Evolutionary conservation across 2,113 vertebrate species (phyloP), one percentile per base, ranked within the genome.

Genomic region (Apeltes quadracus): DNA sequence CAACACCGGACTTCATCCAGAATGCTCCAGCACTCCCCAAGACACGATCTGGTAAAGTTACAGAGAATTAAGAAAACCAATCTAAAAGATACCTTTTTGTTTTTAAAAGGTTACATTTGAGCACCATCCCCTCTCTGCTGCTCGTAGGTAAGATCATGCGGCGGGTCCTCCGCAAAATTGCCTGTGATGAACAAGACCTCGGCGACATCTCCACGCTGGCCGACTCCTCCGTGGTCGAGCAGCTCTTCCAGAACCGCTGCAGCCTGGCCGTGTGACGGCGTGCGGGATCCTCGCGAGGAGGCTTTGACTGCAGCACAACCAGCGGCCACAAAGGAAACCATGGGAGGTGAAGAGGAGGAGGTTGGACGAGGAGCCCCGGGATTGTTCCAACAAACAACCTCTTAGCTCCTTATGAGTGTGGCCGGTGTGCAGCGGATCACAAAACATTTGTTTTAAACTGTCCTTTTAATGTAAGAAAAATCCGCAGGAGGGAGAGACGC

Each of bases 1-100:
- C 98, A 22, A 98, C 97, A 0, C 98, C 97, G 1, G 98, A 99
- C 92, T 98, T 94, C 88, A 97, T 99, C 84, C 98, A 99, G 92
- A 94, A 96, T 0, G 97, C 98, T 9, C 96, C 97, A 0, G 92
- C 93, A n/a, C 94, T 99, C 77, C 98, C 98, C 77, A 99, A 99
- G 93, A 99, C 98, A 34, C 94, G 98, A 91, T 99, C 98, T 91
- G 98, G 98, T 98, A 92, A 82, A 39, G 38, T 34, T 2, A 18
- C 38, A 15, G 4, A 51, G 23, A 10, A 51, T 41, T 3, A 41
- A 41, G 32, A 34, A 34, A 34, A 34, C 32, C 14, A 14, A 3
- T 50, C 3, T 22, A n/a, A 50, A 50, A 22, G 10, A 50, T 50
- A 23, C 11, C 22, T 51, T 51, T 53, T 51, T 12, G 8, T 23